These are phyloP conservation scores for Gasterosteus nipponicus DNA, from an alignment of 2,113 vertebrate species.

Conservation along the genomic window DNA sequence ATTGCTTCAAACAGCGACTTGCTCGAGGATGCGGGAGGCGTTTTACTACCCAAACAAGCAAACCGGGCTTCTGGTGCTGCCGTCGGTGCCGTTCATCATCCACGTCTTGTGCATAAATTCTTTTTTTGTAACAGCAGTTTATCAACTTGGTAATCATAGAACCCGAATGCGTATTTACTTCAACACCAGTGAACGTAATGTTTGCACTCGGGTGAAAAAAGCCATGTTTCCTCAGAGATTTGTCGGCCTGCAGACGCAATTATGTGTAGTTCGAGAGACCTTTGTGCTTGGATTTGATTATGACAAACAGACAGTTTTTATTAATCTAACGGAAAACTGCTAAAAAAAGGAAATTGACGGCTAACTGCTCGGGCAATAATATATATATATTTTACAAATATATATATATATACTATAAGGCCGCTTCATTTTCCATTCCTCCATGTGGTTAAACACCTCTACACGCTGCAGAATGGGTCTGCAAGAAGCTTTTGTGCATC, in stretches of 20 bases:
- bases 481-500: background rate
- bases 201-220: background rate
- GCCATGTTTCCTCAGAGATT: constrained; percentile 1
- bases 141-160: background rate
- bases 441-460: background rate
- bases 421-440: background rate
- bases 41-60: constrained; percentile 29
- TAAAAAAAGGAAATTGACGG: background rate
- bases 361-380: background rate
- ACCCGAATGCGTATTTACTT: background rate
- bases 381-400: no score
- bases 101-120: background rate
- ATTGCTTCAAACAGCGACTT: constrained; percentile 49
- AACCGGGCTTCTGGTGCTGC: constrained; percentile 5
- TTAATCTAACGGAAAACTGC: background rate
- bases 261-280: background rate
- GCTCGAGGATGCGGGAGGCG: constrained; percentile 20
- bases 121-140: background rate
- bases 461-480: background rate
- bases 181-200: background rate
- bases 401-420: no score
- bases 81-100: constrained; percentile 1
- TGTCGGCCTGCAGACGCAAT: background rate
- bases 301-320: background rate
- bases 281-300: background rate